Evolutionary conservation across 2,113 vertebrate genomes (phyloP), one percentile per base, ranked within the genome.

Genomic region (Regulus satrapa): DNA sequence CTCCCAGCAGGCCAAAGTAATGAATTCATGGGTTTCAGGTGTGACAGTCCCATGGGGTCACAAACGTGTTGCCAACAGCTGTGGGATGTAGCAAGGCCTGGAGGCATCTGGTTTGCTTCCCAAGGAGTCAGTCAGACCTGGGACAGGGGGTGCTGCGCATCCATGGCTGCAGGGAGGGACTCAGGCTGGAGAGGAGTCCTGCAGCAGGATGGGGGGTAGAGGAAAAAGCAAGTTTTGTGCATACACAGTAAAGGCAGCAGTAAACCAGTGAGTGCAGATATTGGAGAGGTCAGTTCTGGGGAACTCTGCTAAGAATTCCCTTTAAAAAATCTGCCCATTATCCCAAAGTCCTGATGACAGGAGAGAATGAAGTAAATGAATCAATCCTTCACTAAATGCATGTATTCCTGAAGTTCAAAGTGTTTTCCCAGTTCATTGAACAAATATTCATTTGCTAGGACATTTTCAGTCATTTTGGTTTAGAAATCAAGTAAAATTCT

Each of bases 191-290:
- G 51, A 32, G 17, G 14, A 24, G 6, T 1, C 34, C 14, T 1
- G 2, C 0, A 9, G 24, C 6, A 34, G 40, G 32, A 52, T 20
- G 26, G 8, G 1, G 40, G 16, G 6, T 8, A 56, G 41, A 67
- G 26, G 9, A 61, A 26, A 34, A 26, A 29, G 14, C 11, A 6
- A 21, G 4, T 13, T 61, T 43, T 38, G 15, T 32, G 31, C 9
- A 38, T 4, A 2, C 8, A 31, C 10, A 26, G 14, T 10, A 43
- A 73, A 31, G 7, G 13, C 18, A 55, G 45, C 3, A 61, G 40
- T 5, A 64, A 80, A 20, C 6, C 25, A 17, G 36, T 12, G 46
- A 58, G 3, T 26, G 45, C 3, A 12, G 36, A 25, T 24, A 34
- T 56, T 1, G 4, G 20, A 64, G 18, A 80, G 11, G 19, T 43